Percentiles rank a stretch among this genome's conserved stretches.
Conservation (phyloP, 1,140 invertebrate genomes). For the Drosophila bocki region DNA sequence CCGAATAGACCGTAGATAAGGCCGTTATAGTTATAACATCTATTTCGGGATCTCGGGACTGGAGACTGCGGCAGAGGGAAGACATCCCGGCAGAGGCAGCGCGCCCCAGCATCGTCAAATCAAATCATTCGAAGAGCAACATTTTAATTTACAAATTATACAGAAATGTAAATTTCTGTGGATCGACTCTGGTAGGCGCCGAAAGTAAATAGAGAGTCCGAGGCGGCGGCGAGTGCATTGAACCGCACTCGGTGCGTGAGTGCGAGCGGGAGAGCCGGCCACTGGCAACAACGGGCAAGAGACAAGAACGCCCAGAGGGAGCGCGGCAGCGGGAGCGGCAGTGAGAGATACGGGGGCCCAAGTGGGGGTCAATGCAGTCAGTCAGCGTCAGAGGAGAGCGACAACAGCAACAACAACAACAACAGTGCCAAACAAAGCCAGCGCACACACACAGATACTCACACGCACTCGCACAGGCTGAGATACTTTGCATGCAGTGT, state of each 20-base stretch:
- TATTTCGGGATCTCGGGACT: conserved; percentile 26
- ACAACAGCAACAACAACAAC: conserved; percentile 55
- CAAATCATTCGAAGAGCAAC: conserved; percentile 41
- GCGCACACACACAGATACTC: conserved; percentile 31
- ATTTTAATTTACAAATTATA: conserved; percentile 54
- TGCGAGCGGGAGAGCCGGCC: conserved; percentile 47
- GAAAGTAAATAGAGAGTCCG: conserved; percentile 76
- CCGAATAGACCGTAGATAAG: conserved; percentile 28
- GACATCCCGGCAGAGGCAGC: conserved; percentile 1
- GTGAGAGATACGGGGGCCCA: conserved; percentile 47
- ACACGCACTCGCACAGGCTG: conserved; percentile 33
- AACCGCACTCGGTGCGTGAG: conserved; percentile 67
- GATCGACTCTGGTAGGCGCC: conserved; percentile 45
- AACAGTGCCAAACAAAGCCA: too few species aligned
- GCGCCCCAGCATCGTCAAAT: conserved; percentile 13
- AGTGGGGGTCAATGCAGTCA: conserved; percentile 82
- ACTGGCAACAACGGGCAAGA: conserved; percentile 1
- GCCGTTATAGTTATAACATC: conserved; percentile 54
- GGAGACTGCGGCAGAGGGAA: not conserved
- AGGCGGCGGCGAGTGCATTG: conserved; percentile 62
- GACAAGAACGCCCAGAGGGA: conserved; percentile 20
- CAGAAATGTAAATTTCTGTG: conserved; percentile 63
- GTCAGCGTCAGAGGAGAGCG: conserved; percentile 35
- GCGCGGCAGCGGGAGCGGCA: not conserved
- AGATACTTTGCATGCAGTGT: conserved; percentile 66